A percentile compares a stretch with the other conserved stretches of the same genome.
phyloP scores from a whole-genome alignment of 2,888 invertebrate genomes.

The Drosophila multiciliata region DNA sequence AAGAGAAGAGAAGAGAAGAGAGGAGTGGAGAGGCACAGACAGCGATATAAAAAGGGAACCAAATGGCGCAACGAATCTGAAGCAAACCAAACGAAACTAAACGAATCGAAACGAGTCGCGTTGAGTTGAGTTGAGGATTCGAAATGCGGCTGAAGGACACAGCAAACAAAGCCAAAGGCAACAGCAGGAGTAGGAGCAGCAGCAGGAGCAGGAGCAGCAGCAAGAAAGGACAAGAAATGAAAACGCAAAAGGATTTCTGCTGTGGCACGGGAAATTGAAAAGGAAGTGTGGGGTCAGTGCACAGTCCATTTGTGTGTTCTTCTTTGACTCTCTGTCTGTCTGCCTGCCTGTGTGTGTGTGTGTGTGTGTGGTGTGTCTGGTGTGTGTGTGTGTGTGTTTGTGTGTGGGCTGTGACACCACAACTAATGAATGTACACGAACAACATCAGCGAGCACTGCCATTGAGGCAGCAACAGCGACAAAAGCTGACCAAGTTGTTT shows the following conservation, averaged over 20 bases:
- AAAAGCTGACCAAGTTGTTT: constrained; percentile 60
- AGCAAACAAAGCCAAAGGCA: constrained; percentile 44
- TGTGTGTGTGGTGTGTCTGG: constrained; percentile 4
- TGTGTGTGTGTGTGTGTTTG: constrained; percentile 1
- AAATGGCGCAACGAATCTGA: constrained; percentile 36
- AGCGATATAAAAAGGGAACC: constrained; percentile 14
- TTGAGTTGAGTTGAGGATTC: constrained; percentile 35
- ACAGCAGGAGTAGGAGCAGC: neutral
- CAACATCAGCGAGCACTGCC: constrained; percentile 20
- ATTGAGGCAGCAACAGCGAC: constrained; percentile 52
- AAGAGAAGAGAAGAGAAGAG: constrained; percentile 2
- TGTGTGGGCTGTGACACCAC: constrained; percentile 53
- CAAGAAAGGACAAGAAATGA: constrained; percentile 7
- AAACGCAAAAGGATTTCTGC: constrained; percentile 46
- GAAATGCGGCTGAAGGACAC: constrained; percentile 53
- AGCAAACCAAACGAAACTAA: constrained; percentile 38
- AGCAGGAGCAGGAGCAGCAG: constrained; percentile 15
- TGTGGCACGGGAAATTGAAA: constrained; percentile 55
- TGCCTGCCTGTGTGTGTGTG: neutral
- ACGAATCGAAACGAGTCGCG: constrained; percentile 36
- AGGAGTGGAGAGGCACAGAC: neutral
- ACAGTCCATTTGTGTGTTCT: constrained; percentile 31
- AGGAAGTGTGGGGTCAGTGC: constrained; percentile 63
- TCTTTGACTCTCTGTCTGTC: neutral
- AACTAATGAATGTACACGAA: constrained; percentile 60